Base-by-base conservation (phyloP, 1,140 invertebrate genomes). In the Conus betulinus region DNA sequence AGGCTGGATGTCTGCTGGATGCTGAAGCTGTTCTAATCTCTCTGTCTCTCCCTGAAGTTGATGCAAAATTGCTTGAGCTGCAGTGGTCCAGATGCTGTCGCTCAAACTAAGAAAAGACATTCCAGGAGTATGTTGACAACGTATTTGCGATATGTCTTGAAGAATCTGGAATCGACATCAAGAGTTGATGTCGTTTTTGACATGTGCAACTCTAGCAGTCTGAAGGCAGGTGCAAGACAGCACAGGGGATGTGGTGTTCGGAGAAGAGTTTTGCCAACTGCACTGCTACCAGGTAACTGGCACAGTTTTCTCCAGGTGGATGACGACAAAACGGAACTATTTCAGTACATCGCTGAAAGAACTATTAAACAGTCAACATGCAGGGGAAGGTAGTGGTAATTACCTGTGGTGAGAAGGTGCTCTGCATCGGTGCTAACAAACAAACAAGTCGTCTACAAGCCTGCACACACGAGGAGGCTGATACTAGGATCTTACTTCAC, bases 101-200 rank as follows among this genome's bases (percentile, higher is more conserved):
- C 84, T 53, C 17, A 17, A n/a, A 85, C 6, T 27, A 10, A 27
- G n/a, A 3, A n/a, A 51, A 20, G 23, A 57, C 79, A 8, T 82
- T 82, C 25, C 39, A 51, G 15, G 79, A 82, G 13, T 82, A 55
- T 82, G 79, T 55, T 13, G 51, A 82, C 79, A 51, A 11, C 7
- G 5, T 82, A 17, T 52, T 82, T 82, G 8, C 23, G 1, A 17
- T 52, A 82, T 8, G 23, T 82, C 39, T 20, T 20, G 25, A 10
- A 25, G 15, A 8, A 55, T 8, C 55, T 63, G 83, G 76, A 51
- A 25, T 25, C 27, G 82, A 63, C 91, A 86, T 90, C 90, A 17
- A 52, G 84, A 52, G 13, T 85, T 15, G 84, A 85, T 10, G 0
- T 85, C 60, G 60, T 85, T 6, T 85, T 13, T 23, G 84, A 85